A percentile compares a stretch with the other conserved stretches of the same genome.
Conservation (phyloP, 92 coral and sea anemone genomes). For the Palythoa heliodiscus region DNA sequence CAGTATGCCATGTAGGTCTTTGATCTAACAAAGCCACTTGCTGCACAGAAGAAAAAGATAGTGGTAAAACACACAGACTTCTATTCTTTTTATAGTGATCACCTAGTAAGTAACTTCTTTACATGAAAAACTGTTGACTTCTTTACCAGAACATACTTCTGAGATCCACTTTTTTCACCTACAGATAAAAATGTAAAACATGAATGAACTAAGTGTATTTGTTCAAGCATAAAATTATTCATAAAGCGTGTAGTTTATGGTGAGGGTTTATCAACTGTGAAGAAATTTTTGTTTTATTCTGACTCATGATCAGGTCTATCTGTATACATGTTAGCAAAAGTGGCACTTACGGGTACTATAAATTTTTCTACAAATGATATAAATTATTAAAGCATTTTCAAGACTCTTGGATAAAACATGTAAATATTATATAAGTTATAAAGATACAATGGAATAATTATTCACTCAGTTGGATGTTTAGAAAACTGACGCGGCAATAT, state of each 20-base stretch:
- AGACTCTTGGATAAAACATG: neutral
- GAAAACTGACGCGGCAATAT: neutral
- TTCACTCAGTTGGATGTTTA: neutral
- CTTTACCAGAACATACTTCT: no score
- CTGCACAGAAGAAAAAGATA: neutral
- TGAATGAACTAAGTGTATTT: no score
- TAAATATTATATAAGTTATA: neutral
- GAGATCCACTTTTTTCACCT: no score
- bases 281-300: neutral
- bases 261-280: neutral
- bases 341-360: neutral
- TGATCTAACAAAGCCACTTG: neutral
- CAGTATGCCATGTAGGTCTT: neutral
- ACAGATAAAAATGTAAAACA: no score
- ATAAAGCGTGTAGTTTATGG: neutral
- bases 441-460: neutral
- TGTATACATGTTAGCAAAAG: neutral
- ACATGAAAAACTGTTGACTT: no score
- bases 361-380: neutral
- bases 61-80: neutral
- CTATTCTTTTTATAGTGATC: no score
- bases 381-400: neutral
- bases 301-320: neutral
- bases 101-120: no score
- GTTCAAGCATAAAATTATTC: no score